A percentile compares a stretch with the other conserved stretches of the same genome.
phyloP scores from a whole-genome alignment of 2,888 invertebrate genomes.

The Noctua janthe region DNA sequence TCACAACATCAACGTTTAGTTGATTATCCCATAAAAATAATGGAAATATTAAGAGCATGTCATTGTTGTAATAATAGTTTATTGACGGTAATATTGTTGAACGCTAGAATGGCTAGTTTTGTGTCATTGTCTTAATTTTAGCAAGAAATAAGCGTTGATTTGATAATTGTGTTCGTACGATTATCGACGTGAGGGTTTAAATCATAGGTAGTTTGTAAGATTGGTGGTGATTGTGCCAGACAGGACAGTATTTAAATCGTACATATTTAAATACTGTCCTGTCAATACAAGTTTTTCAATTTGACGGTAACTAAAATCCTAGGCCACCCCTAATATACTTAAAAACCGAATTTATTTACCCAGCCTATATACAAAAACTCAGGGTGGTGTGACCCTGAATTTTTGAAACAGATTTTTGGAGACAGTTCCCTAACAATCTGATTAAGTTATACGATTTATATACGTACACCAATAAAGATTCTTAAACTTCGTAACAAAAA shows the following conservation, averaged over 20 bases:
- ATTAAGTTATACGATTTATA: neutral
- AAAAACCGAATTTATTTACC: neutral
- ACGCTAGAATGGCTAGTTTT: conserved; percentile 13
- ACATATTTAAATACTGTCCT: no score
- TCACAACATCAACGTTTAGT: conserved; percentile 33
- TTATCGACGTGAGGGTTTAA: neutral
- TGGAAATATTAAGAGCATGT: conserved; percentile 35
- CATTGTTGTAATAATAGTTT: conserved; percentile 52
- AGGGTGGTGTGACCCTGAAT: neutral
- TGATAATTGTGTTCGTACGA: neutral
- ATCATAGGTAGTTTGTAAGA: neutral
- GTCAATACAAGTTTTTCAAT: neutral
- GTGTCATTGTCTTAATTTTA: conserved; percentile 32
- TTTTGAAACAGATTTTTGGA: neutral
- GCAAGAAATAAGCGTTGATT: conserved; percentile 1
- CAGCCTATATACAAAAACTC: neutral
- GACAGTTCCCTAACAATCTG: neutral
- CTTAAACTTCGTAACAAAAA: neutral
- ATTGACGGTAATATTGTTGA: conserved; percentile 40
- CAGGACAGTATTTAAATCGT: neutral
- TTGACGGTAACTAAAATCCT: neutral
- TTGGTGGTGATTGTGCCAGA: neutral
- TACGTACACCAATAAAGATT: neutral
- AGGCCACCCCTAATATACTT: neutral
- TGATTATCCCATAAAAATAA: conserved; percentile 61